Conservation (phyloP, 2,888 invertebrate genomes). For the Phalera bucephala region DNA sequence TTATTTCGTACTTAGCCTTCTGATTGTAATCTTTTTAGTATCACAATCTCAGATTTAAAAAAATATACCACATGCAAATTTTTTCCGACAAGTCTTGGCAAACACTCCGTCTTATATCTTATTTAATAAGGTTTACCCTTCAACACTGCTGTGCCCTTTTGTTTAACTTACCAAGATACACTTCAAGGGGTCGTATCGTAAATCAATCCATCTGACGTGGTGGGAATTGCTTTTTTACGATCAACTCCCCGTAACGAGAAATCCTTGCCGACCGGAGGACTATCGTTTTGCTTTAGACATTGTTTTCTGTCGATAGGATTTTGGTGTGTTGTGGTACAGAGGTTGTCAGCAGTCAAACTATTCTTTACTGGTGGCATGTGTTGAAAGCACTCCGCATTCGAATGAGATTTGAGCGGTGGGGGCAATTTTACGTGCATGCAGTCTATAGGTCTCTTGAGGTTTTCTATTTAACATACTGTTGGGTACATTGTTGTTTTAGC, state of each 20-base stretch:
- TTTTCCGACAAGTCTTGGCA: neutral
- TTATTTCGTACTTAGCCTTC: too few relatives aligned
- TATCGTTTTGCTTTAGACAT: conserved; percentile 7
- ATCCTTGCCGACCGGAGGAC: conserved; percentile 6
- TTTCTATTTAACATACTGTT: neutral
- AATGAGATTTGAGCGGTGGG: conserved; percentile 26
- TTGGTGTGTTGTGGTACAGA: conserved; percentile 8
- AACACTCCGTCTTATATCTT: conserved; percentile 23
- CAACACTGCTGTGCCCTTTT: conserved; percentile 32
- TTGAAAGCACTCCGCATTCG: conserved; percentile 12
- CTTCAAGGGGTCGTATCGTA: conserved; percentile 54
- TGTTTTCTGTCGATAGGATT: too few relatives aligned
- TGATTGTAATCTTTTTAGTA: too few relatives aligned
- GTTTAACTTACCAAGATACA: conserved; percentile 43
- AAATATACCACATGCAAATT: too few relatives aligned
- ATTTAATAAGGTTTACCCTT: conserved; percentile 35
- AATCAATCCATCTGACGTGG: conserved; percentile 65
- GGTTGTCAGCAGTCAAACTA: conserved; percentile 5
- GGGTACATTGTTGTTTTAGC: too few relatives aligned
- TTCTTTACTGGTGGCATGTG: conserved; percentile 12
- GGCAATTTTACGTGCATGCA: conserved; percentile 12
- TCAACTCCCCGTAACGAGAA: conserved; percentile 24
- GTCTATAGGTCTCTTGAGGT: neutral
- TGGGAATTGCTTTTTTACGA: conserved; percentile 62
- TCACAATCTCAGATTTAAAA: too few relatives aligned